Conservation (phyloP, 2,797 vertebrate species). For the Naso thynnoides region DNA sequence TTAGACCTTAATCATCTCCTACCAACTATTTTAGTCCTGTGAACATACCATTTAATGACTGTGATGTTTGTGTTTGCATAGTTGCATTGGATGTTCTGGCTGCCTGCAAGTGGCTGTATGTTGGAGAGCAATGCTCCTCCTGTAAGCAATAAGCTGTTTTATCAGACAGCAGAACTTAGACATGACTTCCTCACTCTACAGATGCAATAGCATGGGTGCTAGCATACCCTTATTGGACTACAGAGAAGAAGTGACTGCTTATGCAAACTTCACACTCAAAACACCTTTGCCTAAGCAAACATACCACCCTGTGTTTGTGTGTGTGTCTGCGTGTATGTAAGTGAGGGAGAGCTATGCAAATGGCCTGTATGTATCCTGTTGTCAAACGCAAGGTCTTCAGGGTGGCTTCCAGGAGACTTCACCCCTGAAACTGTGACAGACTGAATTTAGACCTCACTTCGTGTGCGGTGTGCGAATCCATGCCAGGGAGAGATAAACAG, state of each 20-base stretch:
- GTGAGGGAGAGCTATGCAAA: conserved; percentile 80
- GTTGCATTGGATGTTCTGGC: conserved; percentile 62
- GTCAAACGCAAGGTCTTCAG: conserved; percentile 38
- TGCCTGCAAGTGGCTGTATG: conserved; percentile 64
- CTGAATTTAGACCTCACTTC: conserved; percentile 55
- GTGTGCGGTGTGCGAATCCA: conserved; percentile 38
- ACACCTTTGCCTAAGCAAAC: conserved; percentile 79
- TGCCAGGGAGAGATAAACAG: conserved; percentile 45
- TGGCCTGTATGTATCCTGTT: conserved; percentile 60
- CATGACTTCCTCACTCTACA: conserved; percentile 72
- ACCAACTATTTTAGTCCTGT: conserved; percentile 56
- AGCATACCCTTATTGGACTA: conserved; percentile 66
- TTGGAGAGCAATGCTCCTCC: conserved; percentile 68
- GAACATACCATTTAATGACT: conserved; percentile 66
- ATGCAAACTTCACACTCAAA: conserved; percentile 75
- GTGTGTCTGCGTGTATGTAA: conserved; percentile 35
- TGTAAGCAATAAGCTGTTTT: conserved; percentile 81
- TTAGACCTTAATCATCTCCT: conserved; percentile 53
- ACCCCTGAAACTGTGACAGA: conserved; percentile 49
- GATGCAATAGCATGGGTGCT: conserved; percentile 80
- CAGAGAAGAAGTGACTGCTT: conserved; percentile 61
- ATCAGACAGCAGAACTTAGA: conserved; percentile 73
- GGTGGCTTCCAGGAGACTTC: conserved; percentile 35
- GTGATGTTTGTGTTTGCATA: conserved; percentile 73
- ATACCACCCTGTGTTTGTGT: conserved; percentile 50